These are phyloP conservation scores for Aphidius colemani DNA, from an alignment of 2,888 invertebrate species.

Conservation along the genomic window DNA sequence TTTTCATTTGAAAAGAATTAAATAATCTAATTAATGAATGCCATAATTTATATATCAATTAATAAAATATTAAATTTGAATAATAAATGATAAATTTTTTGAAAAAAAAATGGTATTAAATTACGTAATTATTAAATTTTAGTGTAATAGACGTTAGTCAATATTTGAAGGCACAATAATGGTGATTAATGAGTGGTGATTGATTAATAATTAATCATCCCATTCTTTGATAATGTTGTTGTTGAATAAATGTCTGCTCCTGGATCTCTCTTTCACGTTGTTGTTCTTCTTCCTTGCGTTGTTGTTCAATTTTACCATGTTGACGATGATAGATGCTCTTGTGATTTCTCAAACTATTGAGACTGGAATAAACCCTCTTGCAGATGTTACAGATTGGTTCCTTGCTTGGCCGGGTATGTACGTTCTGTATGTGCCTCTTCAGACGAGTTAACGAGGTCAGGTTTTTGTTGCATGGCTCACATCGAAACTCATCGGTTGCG, in stretches of 20 bases:
- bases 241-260: slow-evolving; percentile 35
- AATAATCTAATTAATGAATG: no score
- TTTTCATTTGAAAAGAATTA: no score
- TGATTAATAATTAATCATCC: slow-evolving; percentile 38
- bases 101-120: no score
- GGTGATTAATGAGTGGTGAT: slow-evolving; percentile 1
- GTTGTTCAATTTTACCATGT: slow-evolving; percentile 69
- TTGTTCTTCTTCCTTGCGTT: slow-evolving; percentile 68
- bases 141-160: no score
- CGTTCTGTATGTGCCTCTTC: slow-evolving; percentile 91
- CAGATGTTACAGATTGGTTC: slow-evolving; percentile 91
- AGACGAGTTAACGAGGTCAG: slow-evolving; percentile 84
- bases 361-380: slow-evolving; percentile 89
- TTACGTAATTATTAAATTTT: no score
- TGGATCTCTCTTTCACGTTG: slow-evolving; percentile 42
- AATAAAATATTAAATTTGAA: no score
- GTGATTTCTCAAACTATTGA: slow-evolving; percentile 89
- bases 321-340: slow-evolving; percentile 88
- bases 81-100: no score
- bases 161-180: slow-evolving; percentile 18
- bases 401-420: slow-evolving; percentile 87
- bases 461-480: slow-evolving; percentile 91
- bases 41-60: no score
- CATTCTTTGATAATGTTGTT: slow-evolving; percentile 42
- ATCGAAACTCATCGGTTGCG: slow-evolving; percentile 86